phyloP scores from a whole-genome alignment of 2,113 vertebrate species.

The Tetraodon nigroviridis region DNA sequence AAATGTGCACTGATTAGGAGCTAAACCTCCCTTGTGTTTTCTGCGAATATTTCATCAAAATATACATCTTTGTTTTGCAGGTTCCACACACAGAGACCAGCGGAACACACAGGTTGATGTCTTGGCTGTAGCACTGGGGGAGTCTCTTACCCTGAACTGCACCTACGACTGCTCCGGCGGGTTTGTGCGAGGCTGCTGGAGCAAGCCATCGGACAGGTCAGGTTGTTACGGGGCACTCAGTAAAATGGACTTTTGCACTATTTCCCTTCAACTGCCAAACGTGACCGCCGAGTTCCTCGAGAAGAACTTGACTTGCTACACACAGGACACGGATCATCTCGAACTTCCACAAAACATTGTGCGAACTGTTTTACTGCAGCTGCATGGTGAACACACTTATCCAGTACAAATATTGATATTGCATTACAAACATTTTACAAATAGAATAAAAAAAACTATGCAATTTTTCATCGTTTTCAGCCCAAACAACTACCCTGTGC shows the following conservation, averaged over 20 bases:
- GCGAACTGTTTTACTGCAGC: constrained; percentile 43
- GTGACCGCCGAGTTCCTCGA: constrained; percentile 45
- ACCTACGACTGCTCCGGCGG: constrained; percentile 69
- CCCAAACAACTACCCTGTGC: constrained; percentile 3
- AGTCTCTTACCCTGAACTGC: constrained; percentile 60
- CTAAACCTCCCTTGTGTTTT: neutral
- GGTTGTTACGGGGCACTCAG: neutral
- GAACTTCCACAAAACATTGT: constrained; percentile 32
- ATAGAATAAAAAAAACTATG: too few relatives aligned
- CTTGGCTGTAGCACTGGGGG: constrained; percentile 41
- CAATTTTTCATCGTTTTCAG: constrained; percentile 2
- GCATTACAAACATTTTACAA: neutral
- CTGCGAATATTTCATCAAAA: neutral
- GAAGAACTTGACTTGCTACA: constrained; percentile 62
- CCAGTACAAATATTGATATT: neutral
- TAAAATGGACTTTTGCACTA: constrained; percentile 41
- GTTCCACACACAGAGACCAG: constrained; percentile 19
- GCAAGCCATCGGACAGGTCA: neutral
- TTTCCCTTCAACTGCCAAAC: constrained; percentile 33
- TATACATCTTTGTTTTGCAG: constrained; percentile 42
- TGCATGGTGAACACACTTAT: constrained; percentile 45
- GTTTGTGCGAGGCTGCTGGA: constrained; percentile 69
- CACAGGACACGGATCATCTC: constrained; percentile 38
- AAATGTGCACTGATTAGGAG: neutral
- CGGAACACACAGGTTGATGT: constrained; percentile 2